These are phyloP conservation scores for Drosophila seguyi DNA, from an alignment of 1,140 invertebrate genomes.

Conservation along the genomic window DNA sequence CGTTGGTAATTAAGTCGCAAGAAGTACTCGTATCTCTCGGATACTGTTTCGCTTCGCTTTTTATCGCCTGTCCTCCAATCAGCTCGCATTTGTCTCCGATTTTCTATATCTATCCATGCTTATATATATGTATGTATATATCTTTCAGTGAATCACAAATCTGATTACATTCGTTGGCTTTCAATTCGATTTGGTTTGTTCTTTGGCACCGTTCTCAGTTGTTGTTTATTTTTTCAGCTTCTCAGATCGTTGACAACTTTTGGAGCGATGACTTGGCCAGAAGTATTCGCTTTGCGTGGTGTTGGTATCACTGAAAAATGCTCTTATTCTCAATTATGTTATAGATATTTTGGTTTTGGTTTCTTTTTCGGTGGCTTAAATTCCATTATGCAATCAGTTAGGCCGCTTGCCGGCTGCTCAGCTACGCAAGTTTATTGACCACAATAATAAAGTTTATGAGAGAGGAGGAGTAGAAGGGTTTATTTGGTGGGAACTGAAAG, in stretches of 20 bases:
- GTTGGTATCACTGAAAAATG: slow-evolving; percentile 56
- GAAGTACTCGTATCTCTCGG: slow-evolving; percentile 22
- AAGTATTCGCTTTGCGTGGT: slow-evolving; percentile 19
- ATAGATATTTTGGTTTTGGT: slow-evolving; percentile 62
- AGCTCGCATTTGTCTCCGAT: slow-evolving; percentile 33
- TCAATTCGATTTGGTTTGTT: slow-evolving; percentile 62
- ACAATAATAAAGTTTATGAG: slow-evolving; percentile 12
- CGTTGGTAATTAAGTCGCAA: slow-evolving; percentile 46
- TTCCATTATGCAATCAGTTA: slow-evolving; percentile 80
- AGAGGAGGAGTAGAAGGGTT: slow-evolving; percentile 1
- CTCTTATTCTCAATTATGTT: slow-evolving; percentile 84
- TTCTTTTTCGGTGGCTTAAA: slow-evolving; percentile 64
- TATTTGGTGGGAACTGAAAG: slow-evolving; percentile 19
- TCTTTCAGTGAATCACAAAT: slow-evolving; percentile 58
- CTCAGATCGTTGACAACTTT: slow-evolving; percentile 77
- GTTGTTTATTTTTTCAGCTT: slow-evolving; percentile 24
- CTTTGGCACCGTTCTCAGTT: slow-evolving; percentile 12
- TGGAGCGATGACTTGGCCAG: slow-evolving; percentile 69
- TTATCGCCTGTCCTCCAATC: slow-evolving; percentile 38
- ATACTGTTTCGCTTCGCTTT: slow-evolving; percentile 28
- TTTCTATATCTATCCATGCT: slow-evolving; percentile 12
- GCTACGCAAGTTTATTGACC: slow-evolving; percentile 82
- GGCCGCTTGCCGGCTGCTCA: slow-evolving; percentile 61
- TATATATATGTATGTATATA: slow-evolving; percentile 11
- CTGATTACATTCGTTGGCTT: slow-evolving; percentile 78